Conservation (phyloP, 1,140 invertebrate genomes). For the Augochlora pura region DNA sequence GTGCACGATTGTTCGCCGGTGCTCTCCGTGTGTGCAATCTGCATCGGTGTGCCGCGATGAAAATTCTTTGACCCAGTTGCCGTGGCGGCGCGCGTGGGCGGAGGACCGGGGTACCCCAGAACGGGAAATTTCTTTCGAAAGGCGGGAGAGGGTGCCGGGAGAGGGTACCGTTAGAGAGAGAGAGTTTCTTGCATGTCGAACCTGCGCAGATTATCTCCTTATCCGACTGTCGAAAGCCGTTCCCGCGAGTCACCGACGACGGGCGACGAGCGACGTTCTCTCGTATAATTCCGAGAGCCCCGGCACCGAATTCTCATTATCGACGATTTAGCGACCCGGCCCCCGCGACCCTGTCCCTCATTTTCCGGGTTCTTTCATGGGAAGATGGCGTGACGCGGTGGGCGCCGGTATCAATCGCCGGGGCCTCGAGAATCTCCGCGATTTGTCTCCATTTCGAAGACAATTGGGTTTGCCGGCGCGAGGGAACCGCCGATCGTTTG, state of each 20-base stretch:
- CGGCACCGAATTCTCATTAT: conserved; percentile 51
- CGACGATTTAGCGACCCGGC: conserved; percentile 16
- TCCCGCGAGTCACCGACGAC: conserved; percentile 13
- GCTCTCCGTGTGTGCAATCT: conserved; percentile 29
- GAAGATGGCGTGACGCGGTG: not conserved
- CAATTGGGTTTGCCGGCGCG: not conserved
- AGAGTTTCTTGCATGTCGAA: conserved; percentile 8
- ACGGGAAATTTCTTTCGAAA: conserved; percentile 30
- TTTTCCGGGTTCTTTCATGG: not conserved
- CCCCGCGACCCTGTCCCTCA: not conserved
- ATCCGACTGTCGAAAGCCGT: conserved; percentile 17
- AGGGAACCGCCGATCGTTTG: not conserved
- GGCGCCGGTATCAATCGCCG: not conserved
- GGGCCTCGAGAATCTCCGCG: not conserved
- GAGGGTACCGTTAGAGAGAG: not conserved
- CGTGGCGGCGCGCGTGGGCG: no score
- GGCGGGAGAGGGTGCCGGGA: not conserved
- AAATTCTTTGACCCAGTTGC: conserved; percentile 43
- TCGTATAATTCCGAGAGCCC: conserved; percentile 27
- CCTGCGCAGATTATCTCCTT: conserved; percentile 8
- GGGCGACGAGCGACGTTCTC: not conserved
- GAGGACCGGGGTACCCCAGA: not conserved
- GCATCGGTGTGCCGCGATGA: conserved; percentile 33
- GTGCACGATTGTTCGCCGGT: conserved; percentile 1
- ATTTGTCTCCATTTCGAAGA: conserved; percentile 23